Base-by-base conservation (phyloP, 2,113 vertebrate species). In the Pyrgilauda ruficollis region DNA sequence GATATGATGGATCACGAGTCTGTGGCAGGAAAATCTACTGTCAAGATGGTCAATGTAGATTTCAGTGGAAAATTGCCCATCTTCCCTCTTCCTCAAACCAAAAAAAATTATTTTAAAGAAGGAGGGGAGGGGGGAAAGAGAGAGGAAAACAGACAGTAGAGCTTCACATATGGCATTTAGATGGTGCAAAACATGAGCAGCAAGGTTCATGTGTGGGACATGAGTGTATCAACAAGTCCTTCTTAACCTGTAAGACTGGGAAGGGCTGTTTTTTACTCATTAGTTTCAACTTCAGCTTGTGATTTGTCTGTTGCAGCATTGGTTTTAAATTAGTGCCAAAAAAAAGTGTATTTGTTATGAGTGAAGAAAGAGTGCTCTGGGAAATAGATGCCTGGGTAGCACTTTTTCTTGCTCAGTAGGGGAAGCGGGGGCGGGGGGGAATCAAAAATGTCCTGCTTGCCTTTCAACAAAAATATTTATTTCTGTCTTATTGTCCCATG, bases 111-210 rank as follows among this genome's bases (percentile, higher is more conserved):
- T 28, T 50, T 66, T 55, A 1, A 8, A 46, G 63, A 55, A 46
- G 4, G 7, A 20, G 8, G 5, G 2, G 3, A 33, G 2, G 7
- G 18, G 4, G 14, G 1, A 43, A 79, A 59, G 9, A 18, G 33
- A 58, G 31, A 44, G 19, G 26, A 43, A 46, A 79, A 73, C 41
- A 75, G 33, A 13, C 9, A 19, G 75, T 50, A 93, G 86, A 91
- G 46, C 47, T 89, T 90, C 64, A 93, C 88, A 63, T 64, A 74
- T 21, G 41, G 76, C 82, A 69, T 94, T 96, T 93, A 85, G 89
- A 83, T 93, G n/a, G 84, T 87, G 91, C 84, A 97, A 94, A 97
- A 89, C 63, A 86, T 61, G 75, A 96, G 82, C 78, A 84, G 86
- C 87, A 82, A 93, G 84, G 87, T 96, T 96, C 44, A 47, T 78